Base-by-base conservation (phyloP, 2,113 vertebrate genomes). In the Catharus minimus region DNA sequence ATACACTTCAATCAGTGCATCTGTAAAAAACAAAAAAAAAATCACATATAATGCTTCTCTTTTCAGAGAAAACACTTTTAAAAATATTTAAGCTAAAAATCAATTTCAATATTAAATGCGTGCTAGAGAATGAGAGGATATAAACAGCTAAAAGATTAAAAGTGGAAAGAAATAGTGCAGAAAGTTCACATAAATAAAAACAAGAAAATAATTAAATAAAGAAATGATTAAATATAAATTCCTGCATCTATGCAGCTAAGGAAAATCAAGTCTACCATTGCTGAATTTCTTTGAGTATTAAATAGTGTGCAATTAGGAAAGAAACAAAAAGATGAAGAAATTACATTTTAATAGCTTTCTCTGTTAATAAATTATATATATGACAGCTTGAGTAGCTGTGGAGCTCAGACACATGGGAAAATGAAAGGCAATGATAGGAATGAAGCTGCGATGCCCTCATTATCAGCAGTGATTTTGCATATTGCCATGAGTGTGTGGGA, bases 311-410 rank as follows among this genome's bases (percentile, higher is more conserved):
- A 90, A 93, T 86, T 88, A 88, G 12, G 16, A 90, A 92, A 87
- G 49, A 92, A 95, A 92, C 56, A 94, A 88, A 87, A 41, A 91
- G 47, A 87, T 83, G 49, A 82, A 74, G 46, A 91, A 94, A 92
- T 81, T 71, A 14, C 41, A 89, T 93, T 94, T 91, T 81, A 92
- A 92, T 86, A 53, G 15, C 23, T 88, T 93, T 94, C 65, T 88
- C 15, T 80, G 26, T 74, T 93, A 89, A 88, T 83, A 94, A 94
- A 91, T 90, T 77, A 86, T 71, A 91, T 67, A 76, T 87, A 74
- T 58, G 65, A 80, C 53, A 74, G 41, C 36, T n/a, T 46, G 30
- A 88, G 53, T 69, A 85, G 73, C 88, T 90, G 17, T 47, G 65
- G 60, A 78, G 49, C 49, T 85, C 47, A 89, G 64, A 60, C 52